Percentiles rank a stretch among this genome's conserved stretches.
These are phyloP conservation scores for Cisticola juncidis DNA, from an alignment of 2,113 vertebrate species.

Conservation along the genomic window DNA sequence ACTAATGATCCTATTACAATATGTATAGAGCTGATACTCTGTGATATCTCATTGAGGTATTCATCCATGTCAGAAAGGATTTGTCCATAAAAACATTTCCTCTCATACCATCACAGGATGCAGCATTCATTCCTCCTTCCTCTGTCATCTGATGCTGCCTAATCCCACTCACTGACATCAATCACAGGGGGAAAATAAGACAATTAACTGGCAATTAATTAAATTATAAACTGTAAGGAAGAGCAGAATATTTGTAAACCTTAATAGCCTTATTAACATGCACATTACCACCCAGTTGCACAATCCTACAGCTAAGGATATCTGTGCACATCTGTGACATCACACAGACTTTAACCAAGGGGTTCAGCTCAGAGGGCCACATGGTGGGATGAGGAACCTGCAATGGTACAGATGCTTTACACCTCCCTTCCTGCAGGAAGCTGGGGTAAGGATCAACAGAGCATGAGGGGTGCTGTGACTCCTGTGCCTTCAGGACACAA, in stretches of 20 bases:
- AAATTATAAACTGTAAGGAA: conserved; percentile 59
- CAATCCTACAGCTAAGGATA: background rate
- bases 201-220: conserved; percentile 69
- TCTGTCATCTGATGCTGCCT: conserved; percentile 56
- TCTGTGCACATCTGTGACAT: background rate
- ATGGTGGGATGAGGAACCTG: background rate
- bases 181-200: conserved; percentile 64
- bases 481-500: too few relatives aligned
- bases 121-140: conserved; percentile 24
- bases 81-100: conserved; percentile 63
- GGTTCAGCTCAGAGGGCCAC: background rate
- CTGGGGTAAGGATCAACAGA: background rate
- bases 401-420: background rate
- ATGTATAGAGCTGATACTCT: conserved; percentile 53
- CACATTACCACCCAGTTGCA: conserved; percentile 20
- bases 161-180: conserved; percentile 65
- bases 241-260: conserved; percentile 43
- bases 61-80: conserved; percentile 71
- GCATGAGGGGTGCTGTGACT: accelerated
- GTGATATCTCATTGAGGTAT: conserved; percentile 56
- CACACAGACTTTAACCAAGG: background rate
- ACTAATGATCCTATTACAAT: conserved; percentile 65
- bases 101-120: conserved; percentile 11
- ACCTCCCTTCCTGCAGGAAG: background rate
- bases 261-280: conserved; percentile 40